Evolutionary conservation across 2,888 invertebrate species (phyloP).

Genomic region (Seira musarum): DNA sequence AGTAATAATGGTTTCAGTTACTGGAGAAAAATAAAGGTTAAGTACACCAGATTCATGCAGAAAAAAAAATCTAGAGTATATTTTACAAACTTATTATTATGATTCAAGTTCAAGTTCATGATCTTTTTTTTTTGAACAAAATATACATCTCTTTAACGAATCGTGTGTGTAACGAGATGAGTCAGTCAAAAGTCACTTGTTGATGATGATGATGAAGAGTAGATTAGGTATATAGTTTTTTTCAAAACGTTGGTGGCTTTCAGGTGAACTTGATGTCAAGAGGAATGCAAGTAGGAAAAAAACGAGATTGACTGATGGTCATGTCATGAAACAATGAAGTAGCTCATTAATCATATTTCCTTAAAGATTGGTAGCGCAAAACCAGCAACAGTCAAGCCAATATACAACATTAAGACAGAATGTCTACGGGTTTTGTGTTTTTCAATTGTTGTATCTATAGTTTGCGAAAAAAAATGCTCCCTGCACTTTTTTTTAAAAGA

Average conservation of each 20-base stretch:
- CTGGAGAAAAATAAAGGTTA: too few relatives aligned
- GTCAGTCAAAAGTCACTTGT: background rate
- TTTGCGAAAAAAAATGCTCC: too few relatives aligned
- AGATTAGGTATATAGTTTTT: background rate
- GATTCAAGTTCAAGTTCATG: constrained; percentile 11
- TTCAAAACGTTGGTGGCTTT: constrained; percentile 19
- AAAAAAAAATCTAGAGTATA: too few relatives aligned
- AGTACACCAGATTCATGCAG: too few relatives aligned
- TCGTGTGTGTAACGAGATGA: background rate
- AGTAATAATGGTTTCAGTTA: too few relatives aligned
- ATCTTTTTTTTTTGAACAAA: background rate
- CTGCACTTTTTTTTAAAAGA: too few relatives aligned
- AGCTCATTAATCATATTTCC: constrained; percentile 59
- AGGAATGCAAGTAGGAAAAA: constrained; percentile 56
- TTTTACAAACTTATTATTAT: background rate
- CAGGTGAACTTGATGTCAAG: constrained; percentile 58
- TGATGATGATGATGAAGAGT: background rate
- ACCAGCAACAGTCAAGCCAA: background rate
- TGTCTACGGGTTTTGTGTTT: too few relatives aligned
- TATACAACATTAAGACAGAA: too few relatives aligned
- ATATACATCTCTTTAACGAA: background rate
- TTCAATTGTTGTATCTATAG: too few relatives aligned
- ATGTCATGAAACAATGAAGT: constrained; percentile 60
- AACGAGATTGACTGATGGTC: constrained; percentile 60
- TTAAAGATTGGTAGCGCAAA: constrained; percentile 43